Percentiles rank a stretch among this genome's conserved stretches.
Conservation (phyloP, 2,113 vertebrate genomes). For the Chloropsis cyanopogon region DNA sequence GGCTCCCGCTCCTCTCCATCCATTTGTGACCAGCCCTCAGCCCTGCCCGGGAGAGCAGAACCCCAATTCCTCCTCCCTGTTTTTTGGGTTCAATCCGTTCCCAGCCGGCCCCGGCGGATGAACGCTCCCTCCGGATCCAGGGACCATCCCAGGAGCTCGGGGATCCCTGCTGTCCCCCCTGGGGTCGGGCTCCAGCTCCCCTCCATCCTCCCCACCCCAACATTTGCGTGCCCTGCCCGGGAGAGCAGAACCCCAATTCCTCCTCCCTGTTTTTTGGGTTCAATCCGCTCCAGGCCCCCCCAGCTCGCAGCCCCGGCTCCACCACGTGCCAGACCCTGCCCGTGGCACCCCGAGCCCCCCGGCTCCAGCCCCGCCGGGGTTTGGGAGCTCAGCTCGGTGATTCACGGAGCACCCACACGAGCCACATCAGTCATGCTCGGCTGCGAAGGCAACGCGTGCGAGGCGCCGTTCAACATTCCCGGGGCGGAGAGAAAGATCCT, state of each 20-base stretch:
- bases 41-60: accelerated
- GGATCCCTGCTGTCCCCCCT: too few relatives aligned
- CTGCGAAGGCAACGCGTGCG: neutral
- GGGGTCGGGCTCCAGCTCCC: neutral
- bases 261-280: neutral
- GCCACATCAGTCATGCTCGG: neutral
- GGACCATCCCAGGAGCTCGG: too few relatives aligned
- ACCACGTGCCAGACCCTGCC: neutral
- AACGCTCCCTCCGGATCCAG: too few relatives aligned
- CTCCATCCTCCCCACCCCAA: accelerated
- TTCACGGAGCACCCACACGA: neutral
- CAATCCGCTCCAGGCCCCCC: neutral
- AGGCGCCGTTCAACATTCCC: neutral
- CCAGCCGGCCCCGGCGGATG: neutral
- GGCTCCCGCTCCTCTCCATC: neutral
- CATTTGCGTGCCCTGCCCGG: accelerated
- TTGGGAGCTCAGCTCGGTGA: neutral
- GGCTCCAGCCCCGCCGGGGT: neutral
- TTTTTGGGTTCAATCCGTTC: neutral
- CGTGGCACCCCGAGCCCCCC: neutral
- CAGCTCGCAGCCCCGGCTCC: neutral
- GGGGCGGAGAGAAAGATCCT: neutral
- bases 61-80: accelerated
- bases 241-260: accelerated
- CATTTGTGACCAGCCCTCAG: neutral